phyloP scores from a whole-genome alignment of 2,888 invertebrate species.

The Amorpha juglandis region DNA sequence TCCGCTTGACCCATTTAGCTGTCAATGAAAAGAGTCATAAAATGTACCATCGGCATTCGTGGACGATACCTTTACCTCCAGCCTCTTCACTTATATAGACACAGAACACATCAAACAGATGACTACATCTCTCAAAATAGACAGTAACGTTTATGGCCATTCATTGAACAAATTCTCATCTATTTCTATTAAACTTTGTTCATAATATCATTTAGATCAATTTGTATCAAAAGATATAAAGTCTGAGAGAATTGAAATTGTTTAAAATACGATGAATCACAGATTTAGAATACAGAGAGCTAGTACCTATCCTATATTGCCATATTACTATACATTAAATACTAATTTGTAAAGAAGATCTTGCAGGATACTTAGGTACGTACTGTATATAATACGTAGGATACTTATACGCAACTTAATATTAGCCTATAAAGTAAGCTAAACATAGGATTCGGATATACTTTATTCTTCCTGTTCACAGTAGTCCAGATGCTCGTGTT shows the following conservation, averaged over 20 bases:
- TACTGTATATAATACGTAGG: too few relatives aligned
- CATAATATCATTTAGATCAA: constrained; percentile 12
- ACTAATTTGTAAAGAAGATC: too few relatives aligned
- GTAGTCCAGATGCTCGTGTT: not conserved
- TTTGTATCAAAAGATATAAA: not conserved
- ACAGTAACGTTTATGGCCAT: constrained; percentile 6
- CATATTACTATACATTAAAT: too few relatives aligned
- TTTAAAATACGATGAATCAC: not conserved
- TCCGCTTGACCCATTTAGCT: constrained; percentile 69
- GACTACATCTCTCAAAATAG: constrained; percentile 13
- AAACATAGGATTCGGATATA: not conserved
- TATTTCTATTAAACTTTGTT: constrained; percentile 9
- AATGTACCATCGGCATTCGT: constrained; percentile 22
- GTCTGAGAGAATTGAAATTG: not conserved
- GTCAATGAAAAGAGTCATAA: constrained; percentile 26
- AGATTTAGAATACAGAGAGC: not conserved
- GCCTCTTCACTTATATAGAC: constrained; percentile 18
- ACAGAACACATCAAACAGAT: constrained; percentile 11
- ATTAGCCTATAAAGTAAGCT: not conserved
- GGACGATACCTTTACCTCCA: constrained; percentile 15
- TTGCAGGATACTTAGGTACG: too few relatives aligned
- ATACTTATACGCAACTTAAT: too few relatives aligned
- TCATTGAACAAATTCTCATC: constrained; percentile 21
- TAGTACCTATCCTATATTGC: not conserved
- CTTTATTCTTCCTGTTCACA: not conserved